Conservation (phyloP, 2,888 invertebrate species). For the Plebejus anna region DNA sequence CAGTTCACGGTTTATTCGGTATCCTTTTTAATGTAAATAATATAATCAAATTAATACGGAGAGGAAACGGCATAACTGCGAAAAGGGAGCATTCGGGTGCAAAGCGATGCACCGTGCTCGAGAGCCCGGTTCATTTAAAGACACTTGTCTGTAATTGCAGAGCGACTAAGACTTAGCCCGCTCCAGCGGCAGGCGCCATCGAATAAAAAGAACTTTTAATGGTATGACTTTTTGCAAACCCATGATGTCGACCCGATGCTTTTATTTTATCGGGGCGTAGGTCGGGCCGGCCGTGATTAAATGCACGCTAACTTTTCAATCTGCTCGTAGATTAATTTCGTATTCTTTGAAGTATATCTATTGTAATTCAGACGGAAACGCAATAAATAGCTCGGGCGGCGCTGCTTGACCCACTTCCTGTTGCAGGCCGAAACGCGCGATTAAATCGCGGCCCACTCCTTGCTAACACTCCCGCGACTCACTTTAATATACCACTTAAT, state of each 20-base stretch:
- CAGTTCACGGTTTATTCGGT: not conserved
- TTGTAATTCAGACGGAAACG: constrained; percentile 72
- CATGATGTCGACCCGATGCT: constrained; percentile 42
- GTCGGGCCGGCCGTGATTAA: constrained; percentile 15
- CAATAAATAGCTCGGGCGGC: constrained; percentile 74
- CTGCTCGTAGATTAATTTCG: constrained; percentile 24
- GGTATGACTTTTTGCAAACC: constrained; percentile 54
- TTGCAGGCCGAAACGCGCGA: constrained; percentile 77
- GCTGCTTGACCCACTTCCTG: constrained; percentile 78
- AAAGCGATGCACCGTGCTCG: constrained; percentile 76
- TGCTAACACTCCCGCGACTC: constrained; percentile 68
- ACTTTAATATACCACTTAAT: constrained; percentile 72
- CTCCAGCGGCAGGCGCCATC: constrained; percentile 62
- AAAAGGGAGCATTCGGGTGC: constrained; percentile 65
- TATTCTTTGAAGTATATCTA: constrained; percentile 46
- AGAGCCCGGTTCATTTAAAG: constrained; percentile 78
- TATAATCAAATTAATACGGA: constrained; percentile 66
- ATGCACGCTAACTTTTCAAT: constrained; percentile 20
- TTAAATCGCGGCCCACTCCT: constrained; percentile 72
- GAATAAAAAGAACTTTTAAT: constrained; percentile 75
- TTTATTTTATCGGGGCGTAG: constrained; percentile 37
- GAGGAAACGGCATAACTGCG: constrained; percentile 57
- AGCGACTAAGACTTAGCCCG: constrained; percentile 71
- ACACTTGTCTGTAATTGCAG: constrained; percentile 78
- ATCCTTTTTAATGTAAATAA: constrained; percentile 41